Conservation (phyloP, 2,113 vertebrate species). For the Cyphomyrus plagiostoma region DNA sequence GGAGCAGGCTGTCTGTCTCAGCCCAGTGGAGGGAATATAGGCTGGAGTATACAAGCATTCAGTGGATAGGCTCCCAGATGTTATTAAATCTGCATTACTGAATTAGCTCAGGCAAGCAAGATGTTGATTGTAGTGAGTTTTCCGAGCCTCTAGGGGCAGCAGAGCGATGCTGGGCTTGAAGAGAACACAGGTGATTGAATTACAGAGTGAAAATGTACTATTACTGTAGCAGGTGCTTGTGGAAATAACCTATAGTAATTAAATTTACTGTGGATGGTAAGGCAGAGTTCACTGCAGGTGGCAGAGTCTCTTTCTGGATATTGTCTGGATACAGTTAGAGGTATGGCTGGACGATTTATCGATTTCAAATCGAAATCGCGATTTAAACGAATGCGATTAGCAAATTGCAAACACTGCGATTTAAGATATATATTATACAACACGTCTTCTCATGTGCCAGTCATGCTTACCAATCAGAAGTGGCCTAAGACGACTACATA, state of each 20-base stretch:
- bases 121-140: background rate
- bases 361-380: too few species aligned
- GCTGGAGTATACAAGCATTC: conserved; percentile 39
- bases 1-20: conserved; percentile 27
- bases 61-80: conserved; percentile 47
- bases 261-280: background rate
- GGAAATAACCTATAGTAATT: background rate
- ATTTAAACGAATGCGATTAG: too few species aligned
- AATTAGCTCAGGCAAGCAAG: conserved; percentile 26
- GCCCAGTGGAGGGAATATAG: conserved; percentile 45
- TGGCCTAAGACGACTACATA: too few species aligned
- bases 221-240: background rate
- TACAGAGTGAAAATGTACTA: background rate
- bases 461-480: too few species aligned
- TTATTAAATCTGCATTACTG: conserved; percentile 50
- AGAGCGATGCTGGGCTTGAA: conserved; percentile 31
- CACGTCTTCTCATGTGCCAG: too few species aligned
- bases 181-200: background rate
- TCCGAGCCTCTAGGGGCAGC: conserved; percentile 38
- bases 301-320: background rate
- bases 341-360: too few species aligned
- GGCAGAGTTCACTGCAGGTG: background rate
- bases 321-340: background rate
- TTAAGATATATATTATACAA: too few species aligned
- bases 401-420: too few species aligned